Evolutionary conservation across 1,140 invertebrate genomes (phyloP).

Genomic region (Trissolcus basalis): DNA sequence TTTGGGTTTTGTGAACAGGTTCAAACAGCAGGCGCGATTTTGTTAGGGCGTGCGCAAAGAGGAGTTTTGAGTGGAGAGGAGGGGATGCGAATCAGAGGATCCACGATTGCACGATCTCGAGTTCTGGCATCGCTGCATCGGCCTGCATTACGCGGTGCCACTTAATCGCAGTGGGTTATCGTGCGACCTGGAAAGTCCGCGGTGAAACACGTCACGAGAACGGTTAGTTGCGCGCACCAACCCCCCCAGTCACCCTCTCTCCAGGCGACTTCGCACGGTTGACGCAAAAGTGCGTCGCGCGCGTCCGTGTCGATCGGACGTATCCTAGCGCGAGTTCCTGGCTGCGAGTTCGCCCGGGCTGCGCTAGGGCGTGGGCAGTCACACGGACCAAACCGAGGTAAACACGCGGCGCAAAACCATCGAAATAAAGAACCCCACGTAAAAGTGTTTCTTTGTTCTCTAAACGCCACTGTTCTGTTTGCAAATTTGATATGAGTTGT

Average conservation of each 20-base stretch:
- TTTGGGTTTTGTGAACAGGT: no score
- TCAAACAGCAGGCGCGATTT: no score
- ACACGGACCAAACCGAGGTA: conserved; percentile 5
- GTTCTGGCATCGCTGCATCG: conserved; percentile 2
- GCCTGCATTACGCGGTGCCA: conserved; percentile 10
- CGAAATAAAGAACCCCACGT: no score
- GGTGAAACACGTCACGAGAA: neutral
- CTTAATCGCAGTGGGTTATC: conserved; percentile 9
- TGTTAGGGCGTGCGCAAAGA: no score
- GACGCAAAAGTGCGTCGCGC: conserved; percentile 9
- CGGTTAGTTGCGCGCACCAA: no score
- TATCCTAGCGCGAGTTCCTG: neutral
- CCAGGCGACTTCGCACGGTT: neutral
- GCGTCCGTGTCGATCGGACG: conserved; percentile 1
- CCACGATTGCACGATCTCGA: neutral
- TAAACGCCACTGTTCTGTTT: no score
- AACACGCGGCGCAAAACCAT: no score
- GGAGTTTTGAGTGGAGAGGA: neutral
- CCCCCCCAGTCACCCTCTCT: neutral
- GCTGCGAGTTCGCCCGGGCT: neutral
- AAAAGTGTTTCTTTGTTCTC: no score
- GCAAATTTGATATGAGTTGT: no score
- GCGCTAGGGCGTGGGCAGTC: conserved; percentile 30
- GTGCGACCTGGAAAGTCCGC: neutral
- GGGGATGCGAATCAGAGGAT: neutral